phyloP scores from a whole-genome alignment of 1,140 invertebrate species.

The Rhopalosiphum maidis region DNA sequence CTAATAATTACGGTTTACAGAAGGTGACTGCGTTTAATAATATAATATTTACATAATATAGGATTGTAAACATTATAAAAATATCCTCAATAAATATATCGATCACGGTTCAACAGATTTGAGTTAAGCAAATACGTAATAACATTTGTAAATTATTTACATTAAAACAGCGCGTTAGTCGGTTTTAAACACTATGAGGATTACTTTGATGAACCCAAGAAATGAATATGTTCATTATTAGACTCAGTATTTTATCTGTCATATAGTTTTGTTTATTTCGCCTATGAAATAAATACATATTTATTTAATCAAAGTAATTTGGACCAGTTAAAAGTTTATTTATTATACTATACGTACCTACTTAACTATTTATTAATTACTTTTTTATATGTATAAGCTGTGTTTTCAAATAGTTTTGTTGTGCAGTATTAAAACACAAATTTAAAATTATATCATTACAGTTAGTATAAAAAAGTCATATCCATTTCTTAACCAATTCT shows the following conservation, averaged over 20 bases:
- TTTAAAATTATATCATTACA: neutral
- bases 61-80: neutral
- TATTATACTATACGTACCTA: too few relatives aligned
- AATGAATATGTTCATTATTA: neutral
- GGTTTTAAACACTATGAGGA: neutral
- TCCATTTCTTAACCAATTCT: neutral
- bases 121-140: neutral
- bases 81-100: neutral
- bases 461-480: neutral
- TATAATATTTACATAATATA: neutral
- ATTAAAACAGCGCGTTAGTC: neutral
- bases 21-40: neutral
- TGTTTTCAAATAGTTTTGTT: neutral
- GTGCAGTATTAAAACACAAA: neutral
- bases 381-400: neutral
- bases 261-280: neutral
- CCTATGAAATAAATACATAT: neutral
- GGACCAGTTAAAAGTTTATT: too few relatives aligned
- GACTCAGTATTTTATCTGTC: neutral
- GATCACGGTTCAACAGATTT: neutral
- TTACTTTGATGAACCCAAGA: neutral
- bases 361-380: neutral
- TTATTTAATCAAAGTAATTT: neutral
- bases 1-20: neutral
- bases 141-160: neutral